Conservation (phyloP, 2,797 vertebrate genomes). For the Podarcis siculus region DNA sequence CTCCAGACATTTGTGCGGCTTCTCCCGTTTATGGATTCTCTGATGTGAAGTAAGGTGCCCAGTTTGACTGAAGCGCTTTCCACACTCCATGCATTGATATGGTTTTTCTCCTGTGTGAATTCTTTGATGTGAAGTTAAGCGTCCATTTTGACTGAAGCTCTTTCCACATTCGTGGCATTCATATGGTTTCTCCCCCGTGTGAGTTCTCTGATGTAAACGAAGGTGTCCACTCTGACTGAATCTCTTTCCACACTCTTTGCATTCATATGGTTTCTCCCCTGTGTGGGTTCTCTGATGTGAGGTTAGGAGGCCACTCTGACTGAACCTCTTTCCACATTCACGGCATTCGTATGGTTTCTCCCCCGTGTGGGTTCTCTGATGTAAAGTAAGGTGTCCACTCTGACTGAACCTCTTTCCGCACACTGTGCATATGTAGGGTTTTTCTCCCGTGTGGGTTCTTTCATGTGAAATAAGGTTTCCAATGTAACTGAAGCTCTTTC, state of each 20-base stretch:
- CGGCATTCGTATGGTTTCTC: slow-evolving; percentile 2
- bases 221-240: slow-evolving; percentile 54
- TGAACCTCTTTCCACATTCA: slow-evolving; percentile 65
- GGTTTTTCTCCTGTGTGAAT: slow-evolving; percentile 45
- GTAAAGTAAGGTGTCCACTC: no score
- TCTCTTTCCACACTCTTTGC: slow-evolving; percentile 44
- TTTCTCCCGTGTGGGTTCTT: neutral
- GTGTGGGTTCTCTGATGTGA: no score
- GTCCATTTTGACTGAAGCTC: slow-evolving; percentile 50
- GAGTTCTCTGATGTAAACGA: slow-evolving; percentile 39
- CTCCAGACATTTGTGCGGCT: no score
- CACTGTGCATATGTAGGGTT: no score
- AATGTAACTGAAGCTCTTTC: slow-evolving; percentile 33
- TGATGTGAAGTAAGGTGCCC: slow-evolving; percentile 39
- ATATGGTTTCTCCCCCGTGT: neutral
- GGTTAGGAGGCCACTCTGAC: slow-evolving; percentile 28
- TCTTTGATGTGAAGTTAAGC: slow-evolving; percentile 57
- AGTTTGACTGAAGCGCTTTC: slow-evolving; percentile 33
- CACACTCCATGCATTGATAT: slow-evolving; percentile 39
- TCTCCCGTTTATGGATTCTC: no score
- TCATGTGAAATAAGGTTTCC: slow-evolving; percentile 56
- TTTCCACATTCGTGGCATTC: slow-evolving; percentile 27
- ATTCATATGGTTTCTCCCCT: slow-evolving; percentile 50
- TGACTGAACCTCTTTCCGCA: no score
- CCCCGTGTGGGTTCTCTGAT: no score